Base-by-base conservation (phyloP, 2,888 invertebrate genomes). In the Apamea sordens region DNA sequence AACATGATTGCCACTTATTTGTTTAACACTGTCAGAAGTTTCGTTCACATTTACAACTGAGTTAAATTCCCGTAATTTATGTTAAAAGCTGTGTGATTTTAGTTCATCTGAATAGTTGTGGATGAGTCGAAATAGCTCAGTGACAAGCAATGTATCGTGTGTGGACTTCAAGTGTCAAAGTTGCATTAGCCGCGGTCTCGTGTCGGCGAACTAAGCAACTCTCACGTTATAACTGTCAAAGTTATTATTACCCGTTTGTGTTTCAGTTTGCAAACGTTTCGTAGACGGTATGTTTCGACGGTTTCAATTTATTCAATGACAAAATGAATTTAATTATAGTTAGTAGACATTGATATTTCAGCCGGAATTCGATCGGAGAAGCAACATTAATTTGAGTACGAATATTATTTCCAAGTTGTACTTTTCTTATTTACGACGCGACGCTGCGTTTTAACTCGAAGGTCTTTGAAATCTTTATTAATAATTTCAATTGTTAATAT, bases 221-320 rank as follows among this genome's bases (percentile, higher is more conserved):
- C 83, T 87, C 91, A 93, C 93, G 93, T 93, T 95, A 93, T 93
- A 94, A 94, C 95, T 94, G 94, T 94, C 95, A 91, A 94, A 95
- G 93, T 94, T 95, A 94, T 94, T 94, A 94, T 94, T 93, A 92
- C 28, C 92, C 88, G 90, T 86, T 90, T 89, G 89, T 82, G 89
- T 92, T 93, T 91, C 90, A 91, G 90, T 91, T 91, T 91, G 89
- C 90, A 88, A 91, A 92, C 87, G 88, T 84, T 90, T 87, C 85
- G 76, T 78, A 84, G 85, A 87, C 74, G 76, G 74, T 80, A 73
- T 81, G 67, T 77, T 80, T 70, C 76, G 61, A 82, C 80, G 64
- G 84, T 79, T 77, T 89, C 83, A 89, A 88, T 91, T 91, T 91
- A 92, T 92, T 91, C 89, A 91, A 90, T 92, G 89, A 89, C 91